Conservation (phyloP, 2,797 vertebrate genomes). For the Bradypodion ventrale region DNA sequence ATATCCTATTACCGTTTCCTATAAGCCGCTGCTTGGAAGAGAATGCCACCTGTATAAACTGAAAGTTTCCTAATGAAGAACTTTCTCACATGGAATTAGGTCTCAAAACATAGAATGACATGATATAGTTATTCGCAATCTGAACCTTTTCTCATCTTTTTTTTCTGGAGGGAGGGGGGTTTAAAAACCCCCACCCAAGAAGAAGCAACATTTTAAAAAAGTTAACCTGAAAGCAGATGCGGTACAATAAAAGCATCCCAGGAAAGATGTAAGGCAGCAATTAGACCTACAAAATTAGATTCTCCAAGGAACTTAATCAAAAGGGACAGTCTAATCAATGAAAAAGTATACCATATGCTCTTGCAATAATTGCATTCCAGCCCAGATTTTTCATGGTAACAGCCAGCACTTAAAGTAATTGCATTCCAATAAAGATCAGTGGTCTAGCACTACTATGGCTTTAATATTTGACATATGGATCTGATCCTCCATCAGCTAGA, state of each 20-base stretch:
- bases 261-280: constrained; percentile 65
- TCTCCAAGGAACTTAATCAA: constrained; percentile 70
- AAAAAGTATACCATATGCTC: constrained; percentile 64
- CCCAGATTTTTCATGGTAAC: constrained; percentile 64
- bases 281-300: constrained; percentile 66
- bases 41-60: constrained; percentile 23
- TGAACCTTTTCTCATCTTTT: constrained; percentile 42
- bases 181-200: too few relatives aligned
- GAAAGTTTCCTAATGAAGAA: constrained; percentile 64
- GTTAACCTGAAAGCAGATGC: constrained; percentile 66
- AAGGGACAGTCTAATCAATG: constrained; percentile 75
- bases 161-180: too few relatives aligned
- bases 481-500: constrained; percentile 32
- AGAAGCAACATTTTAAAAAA: constrained; percentile 55
- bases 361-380: constrained; percentile 71
- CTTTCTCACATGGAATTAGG: constrained; percentile 50
- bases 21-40: constrained; percentile 60
- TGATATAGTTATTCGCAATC: constrained; percentile 55
- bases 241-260: constrained; percentile 62
- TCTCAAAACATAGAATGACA: constrained; percentile 61
- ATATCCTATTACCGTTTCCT: constrained; percentile 54
- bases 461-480: constrained; percentile 50
- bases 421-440: constrained; percentile 70
- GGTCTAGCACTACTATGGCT: constrained; percentile 58
- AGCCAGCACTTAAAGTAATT: constrained; percentile 75